Percentiles rank a stretch among this genome's conserved stretches.
phyloP scores from a whole-genome alignment of 2,888 invertebrate species.

The Mactromeris polynyma region DNA sequence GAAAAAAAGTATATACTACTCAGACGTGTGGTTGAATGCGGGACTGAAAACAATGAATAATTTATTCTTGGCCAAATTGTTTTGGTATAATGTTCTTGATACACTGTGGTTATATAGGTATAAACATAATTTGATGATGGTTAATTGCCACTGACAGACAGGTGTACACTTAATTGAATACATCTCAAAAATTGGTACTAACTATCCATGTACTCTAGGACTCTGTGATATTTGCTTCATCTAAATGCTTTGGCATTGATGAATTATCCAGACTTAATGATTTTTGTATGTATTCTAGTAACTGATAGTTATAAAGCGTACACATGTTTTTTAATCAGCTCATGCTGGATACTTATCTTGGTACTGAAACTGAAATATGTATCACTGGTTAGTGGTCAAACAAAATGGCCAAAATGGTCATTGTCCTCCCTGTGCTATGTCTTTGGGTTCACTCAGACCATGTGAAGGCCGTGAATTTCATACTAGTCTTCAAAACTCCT shows the following conservation, averaged over 20 bases:
- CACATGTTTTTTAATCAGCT: background rate
- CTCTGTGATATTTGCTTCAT: background rate
- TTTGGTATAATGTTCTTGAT: background rate
- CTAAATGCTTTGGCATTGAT: background rate
- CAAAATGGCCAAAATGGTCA: no score
- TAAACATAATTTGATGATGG: background rate
- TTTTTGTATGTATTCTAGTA: background rate
- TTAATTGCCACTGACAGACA: slow-evolving; percentile 5
- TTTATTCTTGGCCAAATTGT: background rate
- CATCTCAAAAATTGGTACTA: background rate
- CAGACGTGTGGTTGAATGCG: background rate
- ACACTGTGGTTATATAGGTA: background rate
- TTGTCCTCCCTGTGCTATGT: no score
- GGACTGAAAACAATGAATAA: background rate
- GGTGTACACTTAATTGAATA: slow-evolving; percentile 18
- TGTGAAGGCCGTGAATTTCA: no score
- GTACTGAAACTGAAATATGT: no score
- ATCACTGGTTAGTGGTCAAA: no score
- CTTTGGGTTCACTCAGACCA: no score
- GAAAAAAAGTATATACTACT: no score
- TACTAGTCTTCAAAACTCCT: no score
- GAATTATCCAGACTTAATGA: slow-evolving; percentile 10
- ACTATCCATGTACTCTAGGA: background rate
- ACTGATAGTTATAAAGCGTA: background rate
- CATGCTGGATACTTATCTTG: background rate